These are phyloP conservation scores for Nebria brevicollis DNA, from an alignment of 2,888 invertebrate species.

Conservation along the genomic window DNA sequence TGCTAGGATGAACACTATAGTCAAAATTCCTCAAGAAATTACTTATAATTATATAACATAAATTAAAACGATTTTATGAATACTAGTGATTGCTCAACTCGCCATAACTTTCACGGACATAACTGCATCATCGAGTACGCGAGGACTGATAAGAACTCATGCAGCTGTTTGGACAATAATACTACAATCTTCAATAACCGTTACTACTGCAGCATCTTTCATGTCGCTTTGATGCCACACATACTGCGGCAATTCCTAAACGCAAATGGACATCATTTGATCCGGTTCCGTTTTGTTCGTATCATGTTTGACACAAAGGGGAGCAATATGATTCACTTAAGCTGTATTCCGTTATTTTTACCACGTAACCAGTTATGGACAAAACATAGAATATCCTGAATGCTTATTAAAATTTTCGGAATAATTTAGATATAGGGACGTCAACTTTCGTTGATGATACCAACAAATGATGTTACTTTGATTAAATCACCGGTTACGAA, in stretches of 20 bases:
- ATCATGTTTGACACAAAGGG: background rate
- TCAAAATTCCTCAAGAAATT: background rate
- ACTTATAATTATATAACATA: background rate
- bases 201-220: background rate
- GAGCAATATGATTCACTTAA: background rate
- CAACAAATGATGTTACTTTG: too few relatives aligned
- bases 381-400: too few relatives aligned
- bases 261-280: background rate
- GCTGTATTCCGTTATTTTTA: background rate
- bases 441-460: too few relatives aligned
- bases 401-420: too few relatives aligned
- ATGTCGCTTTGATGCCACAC: background rate
- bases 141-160: background rate
- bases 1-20: background rate
- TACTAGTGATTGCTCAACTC: background rate
- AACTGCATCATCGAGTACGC: background rate
- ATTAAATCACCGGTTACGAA: too few relatives aligned
- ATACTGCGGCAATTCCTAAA: background rate
- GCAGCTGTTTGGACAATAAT: background rate
- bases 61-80: background rate
- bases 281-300: background rate
- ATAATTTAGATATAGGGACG: too few relatives aligned
- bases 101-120: background rate
- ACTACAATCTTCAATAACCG: background rate
- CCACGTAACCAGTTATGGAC: too few relatives aligned